Conservation (phyloP, 2,888 invertebrate species). For the Stenichneumon culpator region DNA sequence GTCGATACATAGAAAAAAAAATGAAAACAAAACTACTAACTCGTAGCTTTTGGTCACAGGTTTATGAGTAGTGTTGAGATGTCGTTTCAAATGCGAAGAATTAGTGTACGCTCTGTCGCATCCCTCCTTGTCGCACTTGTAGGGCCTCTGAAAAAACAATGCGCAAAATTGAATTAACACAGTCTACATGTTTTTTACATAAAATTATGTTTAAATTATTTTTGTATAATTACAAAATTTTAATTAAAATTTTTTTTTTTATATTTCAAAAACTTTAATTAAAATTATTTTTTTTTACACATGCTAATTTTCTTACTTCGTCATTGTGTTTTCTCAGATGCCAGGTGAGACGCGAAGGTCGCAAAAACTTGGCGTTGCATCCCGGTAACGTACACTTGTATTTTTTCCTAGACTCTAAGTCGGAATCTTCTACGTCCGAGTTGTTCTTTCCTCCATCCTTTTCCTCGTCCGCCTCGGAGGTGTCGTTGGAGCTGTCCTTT, state of each 20-base stretch:
- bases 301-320: slow-evolving; percentile 86
- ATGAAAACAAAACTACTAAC: slow-evolving; percentile 70
- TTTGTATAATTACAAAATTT: too few relatives aligned
- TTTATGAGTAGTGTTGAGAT: slow-evolving; percentile 86
- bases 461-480: slow-evolving; percentile 48
- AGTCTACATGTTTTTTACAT: slow-evolving; percentile 1
- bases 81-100: slow-evolving; percentile 88
- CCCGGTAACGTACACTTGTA: slow-evolving; percentile 85
- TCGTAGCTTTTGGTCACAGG: slow-evolving; percentile 67
- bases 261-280: too few relatives aligned
- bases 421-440: slow-evolving; percentile 41
- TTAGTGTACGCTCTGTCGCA: slow-evolving; percentile 88
- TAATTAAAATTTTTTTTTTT: too few relatives aligned
- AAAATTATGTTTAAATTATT: too few relatives aligned
- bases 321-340: slow-evolving; percentile 87
- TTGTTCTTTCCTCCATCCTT: slow-evolving; percentile 52
- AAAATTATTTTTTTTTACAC: too few relatives aligned
- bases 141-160: slow-evolving; percentile 86
- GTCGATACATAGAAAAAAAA: neutral
- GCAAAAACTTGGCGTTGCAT: slow-evolving; percentile 86
- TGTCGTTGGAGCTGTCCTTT: slow-evolving; percentile 50
- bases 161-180: neutral
- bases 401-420: slow-evolving; percentile 73
- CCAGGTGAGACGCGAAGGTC: slow-evolving; percentile 87
- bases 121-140: slow-evolving; percentile 86